phyloP scores from a whole-genome alignment of 2,113 vertebrate genomes.

The Jacana jacana region DNA sequence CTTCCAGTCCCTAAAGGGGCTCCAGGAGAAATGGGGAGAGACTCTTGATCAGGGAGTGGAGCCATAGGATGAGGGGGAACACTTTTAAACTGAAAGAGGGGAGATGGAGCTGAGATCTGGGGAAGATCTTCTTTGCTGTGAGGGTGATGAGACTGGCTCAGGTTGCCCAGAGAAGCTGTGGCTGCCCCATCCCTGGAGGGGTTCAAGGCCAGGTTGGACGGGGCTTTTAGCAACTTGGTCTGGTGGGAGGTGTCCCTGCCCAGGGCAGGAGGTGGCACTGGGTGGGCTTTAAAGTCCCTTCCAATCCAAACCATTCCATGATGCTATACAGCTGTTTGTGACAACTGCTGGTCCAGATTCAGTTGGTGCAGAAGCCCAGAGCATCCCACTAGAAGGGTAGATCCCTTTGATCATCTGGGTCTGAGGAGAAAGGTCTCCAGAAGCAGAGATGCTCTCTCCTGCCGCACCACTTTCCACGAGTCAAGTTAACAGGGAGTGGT shows the following conservation, averaged over 20 bases:
- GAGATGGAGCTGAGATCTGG: not conserved
- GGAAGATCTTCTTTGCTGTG: not conserved
- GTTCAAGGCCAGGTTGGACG: not conserved
- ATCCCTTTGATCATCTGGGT: too few species aligned
- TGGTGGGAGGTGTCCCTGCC: not conserved
- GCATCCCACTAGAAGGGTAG: not conserved
- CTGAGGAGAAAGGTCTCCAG: not conserved
- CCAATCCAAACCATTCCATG: not conserved
- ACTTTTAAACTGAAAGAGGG: not conserved
- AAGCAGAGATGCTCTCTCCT: not conserved
- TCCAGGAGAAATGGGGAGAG: not conserved
- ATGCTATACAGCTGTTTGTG: not conserved
- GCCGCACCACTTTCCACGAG: not conserved
- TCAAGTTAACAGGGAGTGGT: not conserved
- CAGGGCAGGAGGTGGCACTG: not conserved
- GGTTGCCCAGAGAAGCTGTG: not conserved
- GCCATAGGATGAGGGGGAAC: fast-evolving
- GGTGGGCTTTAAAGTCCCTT: not conserved
- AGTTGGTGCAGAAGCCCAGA: not conserved
- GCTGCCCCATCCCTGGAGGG: not conserved
- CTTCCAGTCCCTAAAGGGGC: not conserved
- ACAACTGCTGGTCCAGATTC: not conserved
- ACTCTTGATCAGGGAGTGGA: not conserved
- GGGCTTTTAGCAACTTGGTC: not conserved
- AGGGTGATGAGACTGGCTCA: not conserved